These are phyloP conservation scores for Hedychridium roseum DNA, from an alignment of 2,888 invertebrate species.

Conservation along the genomic window DNA sequence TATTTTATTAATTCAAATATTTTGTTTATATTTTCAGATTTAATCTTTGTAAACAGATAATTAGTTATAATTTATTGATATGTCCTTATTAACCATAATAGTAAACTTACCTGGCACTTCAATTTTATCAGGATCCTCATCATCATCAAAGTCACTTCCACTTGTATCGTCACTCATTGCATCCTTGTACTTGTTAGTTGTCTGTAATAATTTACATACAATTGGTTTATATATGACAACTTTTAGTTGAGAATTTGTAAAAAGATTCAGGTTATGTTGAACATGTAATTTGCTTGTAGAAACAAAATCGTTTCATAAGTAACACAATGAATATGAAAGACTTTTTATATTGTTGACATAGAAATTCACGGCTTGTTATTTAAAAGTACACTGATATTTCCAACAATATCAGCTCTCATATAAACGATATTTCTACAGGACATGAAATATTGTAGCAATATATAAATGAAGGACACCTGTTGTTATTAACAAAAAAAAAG, in stretches of 20 bases:
- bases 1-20: slow-evolving; percentile 1
- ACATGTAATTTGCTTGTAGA: too few relatives aligned
- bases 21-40: background rate
- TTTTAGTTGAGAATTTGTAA: background rate
- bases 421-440: too few relatives aligned
- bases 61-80: background rate
- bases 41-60: background rate
- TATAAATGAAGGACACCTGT: too few relatives aligned
- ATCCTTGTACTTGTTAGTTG: slow-evolving; percentile 54
- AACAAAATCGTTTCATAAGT: too few relatives aligned
- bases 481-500: too few relatives aligned
- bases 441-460: too few relatives aligned
- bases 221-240: background rate
- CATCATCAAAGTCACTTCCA: slow-evolving; percentile 82
- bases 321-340: too few relatives aligned
- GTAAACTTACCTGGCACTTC: slow-evolving; percentile 81
- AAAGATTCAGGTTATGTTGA: too few relatives aligned
- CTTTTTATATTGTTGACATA: too few relatives aligned
- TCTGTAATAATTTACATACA: slow-evolving; percentile 28
- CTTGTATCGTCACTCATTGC: slow-evolving; percentile 66
- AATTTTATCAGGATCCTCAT: slow-evolving; percentile 90
- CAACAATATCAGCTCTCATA: too few relatives aligned
- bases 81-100: background rate
- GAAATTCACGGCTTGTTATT: too few relatives aligned
- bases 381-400: too few relatives aligned